Percentiles rank a stretch among this genome's conserved stretches.
phyloP scores from a whole-genome alignment of 2,113 vertebrate genomes.

The Aix galericulata region DNA sequence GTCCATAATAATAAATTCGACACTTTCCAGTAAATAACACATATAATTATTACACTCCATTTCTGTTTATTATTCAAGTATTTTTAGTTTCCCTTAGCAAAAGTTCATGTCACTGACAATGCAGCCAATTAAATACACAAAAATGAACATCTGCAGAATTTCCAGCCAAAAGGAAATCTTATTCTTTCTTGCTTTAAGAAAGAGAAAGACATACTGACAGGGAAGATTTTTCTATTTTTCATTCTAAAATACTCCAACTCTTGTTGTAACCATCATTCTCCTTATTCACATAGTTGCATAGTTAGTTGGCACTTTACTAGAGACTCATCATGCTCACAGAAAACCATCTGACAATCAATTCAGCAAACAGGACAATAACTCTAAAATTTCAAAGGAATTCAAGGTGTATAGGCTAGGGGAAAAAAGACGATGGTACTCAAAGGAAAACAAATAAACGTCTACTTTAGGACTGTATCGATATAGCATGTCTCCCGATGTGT shows the following conservation, averaged over 20 bases:
- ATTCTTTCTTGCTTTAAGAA: background rate
- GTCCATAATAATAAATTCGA: slow-evolving; percentile 25
- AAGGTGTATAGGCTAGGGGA: background rate
- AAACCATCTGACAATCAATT: background rate
- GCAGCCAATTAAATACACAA: slow-evolving; percentile 21
- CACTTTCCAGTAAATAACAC: slow-evolving; percentile 35
- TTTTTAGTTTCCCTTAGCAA: slow-evolving; percentile 41
- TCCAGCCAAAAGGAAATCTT: background rate
- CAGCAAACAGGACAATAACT: background rate
- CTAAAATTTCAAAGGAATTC: background rate
- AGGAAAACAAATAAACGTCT: slow-evolving; percentile 42
- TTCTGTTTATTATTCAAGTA: slow-evolving; percentile 44
- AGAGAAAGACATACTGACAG: background rate
- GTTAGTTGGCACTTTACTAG: slow-evolving; percentile 12
- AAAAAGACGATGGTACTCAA: background rate
- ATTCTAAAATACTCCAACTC: background rate
- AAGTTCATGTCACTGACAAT: slow-evolving; percentile 42
- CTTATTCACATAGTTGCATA: background rate
- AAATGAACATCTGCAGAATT: slow-evolving; percentile 46
- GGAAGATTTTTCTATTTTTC: background rate
- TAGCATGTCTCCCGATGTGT: background rate
- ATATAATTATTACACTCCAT: slow-evolving; percentile 9
- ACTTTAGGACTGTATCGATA: background rate
- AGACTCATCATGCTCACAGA: background rate
- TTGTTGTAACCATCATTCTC: background rate